Evolutionary conservation across 2,797 vertebrate species (phyloP).

Genomic region (Echiichthys vipera): DNA sequence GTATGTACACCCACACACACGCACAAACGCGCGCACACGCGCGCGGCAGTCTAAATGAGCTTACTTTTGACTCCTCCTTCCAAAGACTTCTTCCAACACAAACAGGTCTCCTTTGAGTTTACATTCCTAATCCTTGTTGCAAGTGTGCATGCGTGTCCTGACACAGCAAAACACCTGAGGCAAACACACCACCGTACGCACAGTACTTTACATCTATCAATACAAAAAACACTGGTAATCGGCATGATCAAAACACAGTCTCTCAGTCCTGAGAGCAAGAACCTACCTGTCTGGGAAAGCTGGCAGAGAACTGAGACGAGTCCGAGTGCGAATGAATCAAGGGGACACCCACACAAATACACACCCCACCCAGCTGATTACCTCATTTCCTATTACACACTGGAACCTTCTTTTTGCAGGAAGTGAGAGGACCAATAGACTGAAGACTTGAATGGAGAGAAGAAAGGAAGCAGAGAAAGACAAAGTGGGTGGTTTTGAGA

Average conservation of each 20-base stretch:
- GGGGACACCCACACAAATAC: conserved; percentile 8
- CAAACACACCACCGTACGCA: not conserved
- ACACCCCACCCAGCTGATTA: conserved; percentile 50
- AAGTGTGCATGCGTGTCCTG: conserved; percentile 1
- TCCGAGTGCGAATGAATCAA: conserved; percentile 39
- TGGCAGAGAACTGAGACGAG: conserved; percentile 12
- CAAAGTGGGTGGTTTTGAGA: conserved; percentile 52
- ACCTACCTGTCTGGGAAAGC: conserved; percentile 47
- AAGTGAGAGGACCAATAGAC: conserved; percentile 63
- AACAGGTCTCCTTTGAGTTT: conserved; percentile 51
- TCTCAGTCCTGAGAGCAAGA: too few species aligned
- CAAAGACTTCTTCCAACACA: conserved; percentile 44
- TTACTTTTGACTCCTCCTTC: conserved; percentile 58
- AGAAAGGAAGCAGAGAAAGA: conserved; percentile 47
- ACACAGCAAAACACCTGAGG: conserved; percentile 18
- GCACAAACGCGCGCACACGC: conserved; percentile 9
- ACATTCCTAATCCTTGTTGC: conserved; percentile 50
- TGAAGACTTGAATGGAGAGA: conserved; percentile 36
- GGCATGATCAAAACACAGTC: conserved; percentile 8
- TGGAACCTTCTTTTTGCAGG: conserved; percentile 39
- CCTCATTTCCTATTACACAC: conserved; percentile 69
- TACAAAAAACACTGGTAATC: not conserved
- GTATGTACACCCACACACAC: conserved; percentile 49
- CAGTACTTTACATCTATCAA: not conserved
- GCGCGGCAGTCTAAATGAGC: conserved; percentile 44